Base-by-base conservation (phyloP, 2,888 invertebrate species). In the Kryphioiulus occultus region DNA sequence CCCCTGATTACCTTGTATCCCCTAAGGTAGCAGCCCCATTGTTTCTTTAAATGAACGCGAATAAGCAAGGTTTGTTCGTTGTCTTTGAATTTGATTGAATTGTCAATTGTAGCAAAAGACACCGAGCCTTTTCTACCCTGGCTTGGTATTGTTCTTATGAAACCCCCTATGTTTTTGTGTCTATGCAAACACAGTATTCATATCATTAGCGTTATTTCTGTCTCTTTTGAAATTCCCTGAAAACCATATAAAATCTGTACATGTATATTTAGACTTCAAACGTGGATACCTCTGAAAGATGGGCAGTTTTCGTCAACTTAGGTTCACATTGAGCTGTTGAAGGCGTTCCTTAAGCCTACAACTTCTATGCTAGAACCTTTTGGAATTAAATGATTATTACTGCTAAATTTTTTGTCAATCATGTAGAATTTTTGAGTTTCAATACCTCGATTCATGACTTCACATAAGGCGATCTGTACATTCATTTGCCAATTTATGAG, bases 1-100 rank as follows among this genome's bases (percentile, higher is more conserved):
- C 42, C 84, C 85, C 85, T 85, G 85, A 85, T 85, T 85, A 85
- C 44, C 42, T 85, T 19, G 85, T 85, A 85, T 85, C 85, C 85
- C 85, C 85, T 85, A 44, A 85, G 85, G 85, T 85, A 47, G 44
- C n/a, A 85, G 44, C 47, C 44, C 85, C 39, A 85, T 85, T 85
- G 85, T 85, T 85, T 85, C 85, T 85, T 44, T 47, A 85, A 85
- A 85, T 85, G 85, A 85, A 85, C 26, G 30, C 1, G 47, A 44
- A 85, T 39, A 39, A n/a, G 42, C 35, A 22, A 39, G 47, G 30
- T 42, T 84, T 84, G 35, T 84, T 35, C 84, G 1, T 26, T 84
- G 35, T 22, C 59, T 59, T 59, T 59, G 59, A 59, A 59, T 59
- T 59, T 59, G 59, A 59, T 59, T 59, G 59, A 59, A 59, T 59